A percentile compares a stretch with the other conserved stretches of the same genome.
Evolutionary conservation across 2,113 vertebrate genomes (phyloP).

Genomic region (Chaenocephalus aceratus): DNA sequence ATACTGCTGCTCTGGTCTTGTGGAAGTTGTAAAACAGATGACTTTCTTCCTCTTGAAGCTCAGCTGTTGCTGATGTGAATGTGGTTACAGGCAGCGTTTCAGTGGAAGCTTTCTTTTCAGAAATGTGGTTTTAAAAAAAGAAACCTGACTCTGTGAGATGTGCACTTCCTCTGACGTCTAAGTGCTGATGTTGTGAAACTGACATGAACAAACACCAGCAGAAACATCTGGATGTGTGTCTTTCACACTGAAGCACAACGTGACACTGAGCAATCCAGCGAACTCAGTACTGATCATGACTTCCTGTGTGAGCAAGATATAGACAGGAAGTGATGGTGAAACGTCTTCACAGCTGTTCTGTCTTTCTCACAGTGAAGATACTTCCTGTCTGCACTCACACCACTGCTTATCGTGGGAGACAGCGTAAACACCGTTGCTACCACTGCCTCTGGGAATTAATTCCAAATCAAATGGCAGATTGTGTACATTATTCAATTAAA

Average conservation of each 20-base stretch:
- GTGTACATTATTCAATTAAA: too few relatives aligned
- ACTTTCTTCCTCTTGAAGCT: conserved; percentile 21
- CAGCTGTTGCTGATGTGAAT: not conserved
- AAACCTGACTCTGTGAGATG: not conserved
- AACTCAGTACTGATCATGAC: not conserved
- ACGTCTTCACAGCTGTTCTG: not conserved
- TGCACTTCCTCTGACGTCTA: not conserved
- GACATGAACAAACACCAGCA: too few relatives aligned
- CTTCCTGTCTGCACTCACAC: conserved; percentile 23
- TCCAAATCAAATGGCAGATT: too few relatives aligned
- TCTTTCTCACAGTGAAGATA: not conserved
- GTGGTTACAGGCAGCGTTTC: not conserved
- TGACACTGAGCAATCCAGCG: too few relatives aligned
- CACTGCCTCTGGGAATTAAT: too few relatives aligned
- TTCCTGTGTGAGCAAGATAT: too few relatives aligned
- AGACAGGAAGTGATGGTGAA: conserved; percentile 21
- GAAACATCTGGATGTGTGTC: too few relatives aligned
- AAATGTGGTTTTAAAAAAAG: conserved; percentile 9
- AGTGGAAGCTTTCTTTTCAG: rapidly evolving
- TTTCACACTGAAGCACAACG: not conserved
- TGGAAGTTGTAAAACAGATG: conserved; percentile 11
- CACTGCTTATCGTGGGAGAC: too few relatives aligned
- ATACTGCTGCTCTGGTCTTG: not conserved
- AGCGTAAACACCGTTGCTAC: too few relatives aligned
- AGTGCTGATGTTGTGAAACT: too few relatives aligned